Evolutionary conservation across 2,888 invertebrate genomes (phyloP).

Genomic region (Dyspetes luteomarginatus): DNA sequence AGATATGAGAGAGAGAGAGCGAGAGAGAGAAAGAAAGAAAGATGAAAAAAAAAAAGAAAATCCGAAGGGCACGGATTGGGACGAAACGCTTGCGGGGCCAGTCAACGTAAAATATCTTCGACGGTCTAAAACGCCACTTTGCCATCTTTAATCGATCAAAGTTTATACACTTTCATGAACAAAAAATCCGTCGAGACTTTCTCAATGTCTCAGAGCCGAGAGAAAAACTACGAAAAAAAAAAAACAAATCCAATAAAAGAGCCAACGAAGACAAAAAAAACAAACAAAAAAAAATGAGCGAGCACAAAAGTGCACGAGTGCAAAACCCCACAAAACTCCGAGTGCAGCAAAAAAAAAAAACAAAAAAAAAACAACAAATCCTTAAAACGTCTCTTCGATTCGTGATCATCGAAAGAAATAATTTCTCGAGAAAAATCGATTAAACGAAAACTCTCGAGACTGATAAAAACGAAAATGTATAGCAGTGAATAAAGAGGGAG

Average conservation of each 20-base stretch:
- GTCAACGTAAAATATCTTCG: slow-evolving; percentile 60
- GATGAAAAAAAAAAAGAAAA: slow-evolving; percentile 11
- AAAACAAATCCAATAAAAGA: neutral
- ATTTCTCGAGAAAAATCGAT: slow-evolving; percentile 14
- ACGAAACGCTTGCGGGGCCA: slow-evolving; percentile 61
- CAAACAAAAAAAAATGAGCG: neutral
- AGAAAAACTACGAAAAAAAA: slow-evolving; percentile 1
- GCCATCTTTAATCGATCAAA: slow-evolving; percentile 60
- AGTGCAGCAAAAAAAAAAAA: slow-evolving; percentile 28
- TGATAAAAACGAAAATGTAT: slow-evolving; percentile 38
- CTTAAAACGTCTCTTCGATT: slow-evolving; percentile 48
- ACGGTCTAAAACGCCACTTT: slow-evolving; percentile 49
- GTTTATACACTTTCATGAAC: neutral
- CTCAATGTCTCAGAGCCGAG: neutral
- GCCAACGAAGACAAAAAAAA: slow-evolving; percentile 5
- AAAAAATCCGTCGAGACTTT: neutral
- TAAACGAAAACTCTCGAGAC: slow-evolving; percentile 33
- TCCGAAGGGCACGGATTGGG: slow-evolving; percentile 27
- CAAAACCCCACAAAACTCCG: neutral
- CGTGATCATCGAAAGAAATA: slow-evolving; percentile 44
- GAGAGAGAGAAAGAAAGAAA: slow-evolving; percentile 1
- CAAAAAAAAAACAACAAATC: slow-evolving; percentile 24
- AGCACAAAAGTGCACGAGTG: slow-evolving; percentile 9
- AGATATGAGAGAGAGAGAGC: slow-evolving; percentile 50
- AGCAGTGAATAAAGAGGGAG: slow-evolving; percentile 31